Evolutionary conservation across 2,797 vertebrate genomes (phyloP), one percentile per base, ranked within the genome.

Genomic region (Argentina silus): DNA sequence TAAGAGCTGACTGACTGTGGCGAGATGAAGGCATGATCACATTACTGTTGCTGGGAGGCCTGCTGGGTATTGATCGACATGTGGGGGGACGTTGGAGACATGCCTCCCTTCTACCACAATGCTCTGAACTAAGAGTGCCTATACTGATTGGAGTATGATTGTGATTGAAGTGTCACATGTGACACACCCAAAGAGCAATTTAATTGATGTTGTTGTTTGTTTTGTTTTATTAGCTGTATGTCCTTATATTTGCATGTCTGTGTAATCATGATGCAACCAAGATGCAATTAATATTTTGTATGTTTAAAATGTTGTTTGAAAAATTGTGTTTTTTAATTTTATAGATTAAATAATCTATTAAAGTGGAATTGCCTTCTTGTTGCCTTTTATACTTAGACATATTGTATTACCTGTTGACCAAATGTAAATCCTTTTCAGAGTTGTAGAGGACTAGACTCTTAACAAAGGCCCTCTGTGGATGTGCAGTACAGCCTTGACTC

Each of bases 1-100:
- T 19, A 83, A 88, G 70, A 75, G 65, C 44, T 63, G 69, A 72
- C 48, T 43, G 47, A 62, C 68, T 76, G 66, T 69, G 69, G 62
- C 67, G 47, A 36, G 45, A 61, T 70, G 15, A 63, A 14, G 48
- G 4, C n/a, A 36, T 77, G 63, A 77, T 81, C 67, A 70, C 69
- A 67, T 73, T 67, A 74, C 11, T 44, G 51, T 2, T 17, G 45
- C 23, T 51, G 67, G 69, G 21, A 69, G 43, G 73, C 51, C 51
- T 6, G 47, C 51, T 19, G 19, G n/a, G n/a, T 23, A 56, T 44
- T 51, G 21, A 36, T 2, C 43, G 44, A 42, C n/a, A 53, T 45
- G 43, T 2, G 23, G 48, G 19, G 57, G 27, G 57, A 10, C 3
- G 27, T 36, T 36, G 27, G 27, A 36, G 27, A 36, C 27, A 36